A percentile compares a stretch with the other conserved stretches of the same genome.
Evolutionary conservation across 2,113 vertebrate species (phyloP).

Genomic region (Mugil cephalus): DNA sequence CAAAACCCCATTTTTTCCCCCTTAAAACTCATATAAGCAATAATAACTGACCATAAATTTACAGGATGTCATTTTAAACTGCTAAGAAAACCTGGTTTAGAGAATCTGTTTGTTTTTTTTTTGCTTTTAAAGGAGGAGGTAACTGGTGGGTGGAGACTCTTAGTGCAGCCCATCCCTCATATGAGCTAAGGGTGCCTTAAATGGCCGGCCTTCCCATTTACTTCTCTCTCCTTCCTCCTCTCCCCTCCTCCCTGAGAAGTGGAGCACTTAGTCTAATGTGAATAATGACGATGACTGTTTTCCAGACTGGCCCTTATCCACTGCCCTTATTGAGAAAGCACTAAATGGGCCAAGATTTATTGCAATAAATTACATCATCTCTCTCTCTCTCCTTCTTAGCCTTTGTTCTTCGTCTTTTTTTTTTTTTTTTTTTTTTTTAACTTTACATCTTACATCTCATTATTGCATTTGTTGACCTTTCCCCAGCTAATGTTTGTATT

Average conservation of each 20-base stretch:
- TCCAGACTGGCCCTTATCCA: slow-evolving; percentile 46
- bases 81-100: neutral
- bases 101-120: neutral
- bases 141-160: slow-evolving; percentile 50
- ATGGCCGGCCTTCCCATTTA: slow-evolving; percentile 58
- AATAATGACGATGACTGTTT: slow-evolving; percentile 61
- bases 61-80: neutral
- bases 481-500: neutral
- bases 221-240: slow-evolving; percentile 19
- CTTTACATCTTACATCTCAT: neutral
- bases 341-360: slow-evolving; percentile 65
- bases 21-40: too few relatives aligned
- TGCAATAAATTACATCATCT: slow-evolving; percentile 60
- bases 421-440: slow-evolving; percentile 8
- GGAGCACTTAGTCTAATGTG: slow-evolving; percentile 75
- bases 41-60: too few relatives aligned
- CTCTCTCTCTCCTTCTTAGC: neutral
- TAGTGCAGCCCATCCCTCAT: slow-evolving; percentile 43
- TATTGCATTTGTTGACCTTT: neutral
- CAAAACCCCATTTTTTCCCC: too few relatives aligned
- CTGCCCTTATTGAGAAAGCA: slow-evolving; percentile 54
- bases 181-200: slow-evolving; percentile 61
- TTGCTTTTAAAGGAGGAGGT: slow-evolving; percentile 49
- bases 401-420: slow-evolving; percentile 13
- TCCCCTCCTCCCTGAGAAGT: slow-evolving; percentile 41